Evolutionary conservation across 2,888 invertebrate genomes (phyloP), one percentile per base, ranked within the genome.

Genomic region (Eupithecia dodoneata): DNA sequence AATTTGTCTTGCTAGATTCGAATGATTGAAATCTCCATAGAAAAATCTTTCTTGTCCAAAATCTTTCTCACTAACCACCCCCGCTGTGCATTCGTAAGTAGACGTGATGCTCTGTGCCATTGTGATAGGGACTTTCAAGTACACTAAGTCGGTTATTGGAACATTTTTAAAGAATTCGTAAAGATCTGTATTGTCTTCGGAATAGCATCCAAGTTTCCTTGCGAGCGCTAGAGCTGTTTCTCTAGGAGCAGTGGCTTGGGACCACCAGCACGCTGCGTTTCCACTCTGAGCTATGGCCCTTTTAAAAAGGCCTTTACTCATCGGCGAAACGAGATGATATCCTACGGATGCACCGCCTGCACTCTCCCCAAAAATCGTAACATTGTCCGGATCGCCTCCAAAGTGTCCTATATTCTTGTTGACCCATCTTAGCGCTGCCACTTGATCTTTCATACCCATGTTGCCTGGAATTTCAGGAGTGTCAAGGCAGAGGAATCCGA

Each of bases 221-320:
- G 88, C 90, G 15, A 90, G 76, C 7, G 84, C 81, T 13, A 89
- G 71, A 0, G 88, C 90, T 82, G 88, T 76, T 90, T 96, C 96
- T 63, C 94, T 93, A 0, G 96, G 95, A 44, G 96, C 80, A 30
- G 74, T 79, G 6, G 81, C 89, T 69, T 91, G 89, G 0, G 96
- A 94, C 96, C 97, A 97, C 0, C 95, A 93, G 84, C 94, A 94
- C 41, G 96, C 90, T 10, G 96, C 70, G 4, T 18, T 45, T 5
- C 93, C 94, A 80, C 94, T 94, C 81, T 94, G 91, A 6, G 87
- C 87, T 79, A 94, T 94, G 0, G 87, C 93, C 83, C 88, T 90
- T 74, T 92, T 87, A 74, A 94, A 94, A 42, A 94, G 81, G 7
- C 92, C 93, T 84, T 84, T 82, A 0, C 94, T 92, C 88, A 92